phyloP scores from a whole-genome alignment of 2,888 invertebrate genomes.

The Theretra japonica region DNA sequence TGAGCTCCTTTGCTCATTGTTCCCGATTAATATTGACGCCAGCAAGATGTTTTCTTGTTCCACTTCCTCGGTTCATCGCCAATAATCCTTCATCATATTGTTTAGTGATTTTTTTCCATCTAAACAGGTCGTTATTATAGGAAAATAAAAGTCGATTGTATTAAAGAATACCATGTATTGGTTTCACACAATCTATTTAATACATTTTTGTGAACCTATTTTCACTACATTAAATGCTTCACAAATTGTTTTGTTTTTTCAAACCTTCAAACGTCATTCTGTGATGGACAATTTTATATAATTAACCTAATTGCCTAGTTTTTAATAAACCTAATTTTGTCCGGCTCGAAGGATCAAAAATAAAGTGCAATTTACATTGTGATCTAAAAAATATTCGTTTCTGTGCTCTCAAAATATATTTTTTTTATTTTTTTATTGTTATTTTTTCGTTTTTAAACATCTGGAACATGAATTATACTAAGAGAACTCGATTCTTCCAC shows the following conservation, averaged over 20 bases:
- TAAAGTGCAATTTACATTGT: not conserved
- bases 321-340: not conserved
- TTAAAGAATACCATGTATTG: constrained; percentile 17
- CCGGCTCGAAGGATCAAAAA: not conserved
- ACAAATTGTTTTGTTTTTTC: not conserved
- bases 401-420: no score
- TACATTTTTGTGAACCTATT: constrained; percentile 11
- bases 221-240: not conserved
- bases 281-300: not conserved
- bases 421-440: no score
- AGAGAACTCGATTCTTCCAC: no score
- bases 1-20: not conserved
- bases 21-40: no score
- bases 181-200: constrained; percentile 8
- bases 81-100: no score
- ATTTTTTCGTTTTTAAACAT: no score
- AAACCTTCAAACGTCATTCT: not conserved
- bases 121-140: not conserved
- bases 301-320: no score
- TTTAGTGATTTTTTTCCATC: not conserved
- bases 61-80: no score
- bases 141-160: not conserved
- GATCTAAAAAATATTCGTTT: no score
- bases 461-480: no score
- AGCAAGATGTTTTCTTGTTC: no score